Conservation (phyloP, 2,888 invertebrate genomes). For the Eupithecia pulchellata region DNA sequence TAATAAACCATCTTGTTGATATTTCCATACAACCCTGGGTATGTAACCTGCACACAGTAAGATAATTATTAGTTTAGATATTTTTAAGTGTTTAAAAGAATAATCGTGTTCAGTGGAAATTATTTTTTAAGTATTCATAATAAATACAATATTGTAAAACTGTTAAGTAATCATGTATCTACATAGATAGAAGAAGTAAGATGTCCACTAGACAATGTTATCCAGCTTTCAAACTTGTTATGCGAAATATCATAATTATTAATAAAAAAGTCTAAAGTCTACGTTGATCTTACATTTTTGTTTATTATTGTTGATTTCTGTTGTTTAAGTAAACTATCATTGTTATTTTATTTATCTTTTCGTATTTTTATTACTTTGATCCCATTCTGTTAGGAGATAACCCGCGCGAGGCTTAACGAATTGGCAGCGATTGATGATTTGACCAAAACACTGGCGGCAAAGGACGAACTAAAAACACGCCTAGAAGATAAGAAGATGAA, state of each 20-base stretch:
- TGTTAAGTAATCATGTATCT: slow-evolving; percentile 82
- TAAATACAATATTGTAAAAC: slow-evolving; percentile 77
- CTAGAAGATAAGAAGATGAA: slow-evolving; percentile 77
- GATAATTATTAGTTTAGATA: slow-evolving; percentile 79
- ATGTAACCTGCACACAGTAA: slow-evolving; percentile 81
- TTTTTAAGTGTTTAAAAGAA: slow-evolving; percentile 79
- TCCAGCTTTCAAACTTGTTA: slow-evolving; percentile 79
- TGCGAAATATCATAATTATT: slow-evolving; percentile 54
- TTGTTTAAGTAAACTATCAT: slow-evolving; percentile 70
- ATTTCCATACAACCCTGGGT: slow-evolving; percentile 57
- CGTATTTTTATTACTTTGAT: slow-evolving; percentile 69
- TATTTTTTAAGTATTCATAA: slow-evolving; percentile 79
- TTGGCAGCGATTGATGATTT: slow-evolving; percentile 71
- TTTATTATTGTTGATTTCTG: slow-evolving; percentile 74
- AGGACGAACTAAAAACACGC: slow-evolving; percentile 68
- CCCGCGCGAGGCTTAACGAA: slow-evolving; percentile 73
- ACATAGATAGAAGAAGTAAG: slow-evolving; percentile 81
- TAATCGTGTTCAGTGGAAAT: slow-evolving; percentile 83
- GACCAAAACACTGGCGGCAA: slow-evolving; percentile 66
- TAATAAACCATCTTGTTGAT: slow-evolving; percentile 68
- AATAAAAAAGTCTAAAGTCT: slow-evolving; percentile 58
- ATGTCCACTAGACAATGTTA: slow-evolving; percentile 82
- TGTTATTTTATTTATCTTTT: slow-evolving; percentile 64
- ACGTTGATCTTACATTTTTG: slow-evolving; percentile 75
- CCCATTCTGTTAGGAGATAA: slow-evolving; percentile 73